Percentiles rank a stretch among this genome's conserved stretches.
Conservation (phyloP, 2,113 vertebrate species). For the Taxidea taxus region DNA sequence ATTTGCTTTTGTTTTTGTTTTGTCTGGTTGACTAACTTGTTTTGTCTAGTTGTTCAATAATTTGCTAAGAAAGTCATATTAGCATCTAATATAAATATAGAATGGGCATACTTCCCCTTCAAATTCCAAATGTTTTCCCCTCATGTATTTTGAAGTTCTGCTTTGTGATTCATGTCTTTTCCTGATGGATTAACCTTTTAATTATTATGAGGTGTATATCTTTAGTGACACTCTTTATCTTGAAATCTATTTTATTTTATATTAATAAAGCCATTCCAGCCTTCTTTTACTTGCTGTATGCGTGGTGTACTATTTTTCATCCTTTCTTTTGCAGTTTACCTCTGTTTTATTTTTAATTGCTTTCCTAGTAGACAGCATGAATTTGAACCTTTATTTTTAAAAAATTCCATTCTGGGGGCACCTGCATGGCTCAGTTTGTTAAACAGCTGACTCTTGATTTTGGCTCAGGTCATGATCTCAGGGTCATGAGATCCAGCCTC, state of each 20-base stretch:
- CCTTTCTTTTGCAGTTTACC: not conserved
- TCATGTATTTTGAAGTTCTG: not conserved
- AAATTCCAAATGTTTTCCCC: not conserved
- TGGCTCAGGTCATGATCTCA: not conserved
- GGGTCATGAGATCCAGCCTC: no score
- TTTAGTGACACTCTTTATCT: not conserved
- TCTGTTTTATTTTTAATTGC: not conserved
- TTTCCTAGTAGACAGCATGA: not conserved
- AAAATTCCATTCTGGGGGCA: not conserved
- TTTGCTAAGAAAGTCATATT: not conserved
- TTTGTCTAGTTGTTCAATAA: not conserved
- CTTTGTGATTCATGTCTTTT: not conserved
- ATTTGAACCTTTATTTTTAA: not conserved
- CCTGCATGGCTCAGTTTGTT: not conserved
- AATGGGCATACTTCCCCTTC: not conserved
- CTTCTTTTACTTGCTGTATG: not conserved
- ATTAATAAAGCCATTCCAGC: not conserved
- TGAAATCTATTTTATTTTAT: not conserved
- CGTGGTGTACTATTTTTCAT: not conserved
- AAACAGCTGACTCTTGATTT: not conserved
- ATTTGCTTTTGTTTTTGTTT: not conserved
- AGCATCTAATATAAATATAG: not conserved
- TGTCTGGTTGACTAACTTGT: not conserved
- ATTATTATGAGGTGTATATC: not conserved
- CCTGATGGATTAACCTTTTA: not conserved